Conservation (phyloP, 2,797 vertebrate genomes). For the Ctenopoma kingsleyae region DNA sequence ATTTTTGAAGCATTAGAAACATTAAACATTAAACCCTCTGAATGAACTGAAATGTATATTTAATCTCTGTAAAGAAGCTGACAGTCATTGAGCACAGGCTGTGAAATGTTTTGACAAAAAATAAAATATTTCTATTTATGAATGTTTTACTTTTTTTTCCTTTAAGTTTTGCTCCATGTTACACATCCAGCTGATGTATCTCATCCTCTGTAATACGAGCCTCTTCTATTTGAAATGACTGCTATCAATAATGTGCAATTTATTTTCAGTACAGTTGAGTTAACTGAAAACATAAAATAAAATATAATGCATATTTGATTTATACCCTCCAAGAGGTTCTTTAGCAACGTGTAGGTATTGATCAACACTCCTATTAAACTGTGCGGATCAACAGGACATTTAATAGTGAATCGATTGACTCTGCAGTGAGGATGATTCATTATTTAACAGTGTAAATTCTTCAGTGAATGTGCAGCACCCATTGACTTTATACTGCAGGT, state of each 20-base stretch:
- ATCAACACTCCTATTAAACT: slow-evolving; percentile 15
- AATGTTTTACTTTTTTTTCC: background rate
- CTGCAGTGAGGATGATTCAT: slow-evolving; percentile 1
- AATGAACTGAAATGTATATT: background rate
- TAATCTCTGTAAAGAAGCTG: background rate
- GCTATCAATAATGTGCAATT: background rate
- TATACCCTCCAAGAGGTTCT: background rate
- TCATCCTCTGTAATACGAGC: too few species aligned
- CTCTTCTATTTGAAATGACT: background rate
- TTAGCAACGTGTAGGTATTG: background rate
- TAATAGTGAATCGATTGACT: background rate
- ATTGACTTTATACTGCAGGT: slow-evolving; percentile 23
- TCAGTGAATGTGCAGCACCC: slow-evolving; percentile 22
- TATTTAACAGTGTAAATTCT: background rate
- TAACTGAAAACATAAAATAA: background rate
- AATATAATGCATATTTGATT: background rate
- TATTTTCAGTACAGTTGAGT: too few species aligned
- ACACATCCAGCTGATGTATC: background rate
- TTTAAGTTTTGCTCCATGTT: background rate
- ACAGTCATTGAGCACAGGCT: background rate
- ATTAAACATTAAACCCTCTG: background rate
- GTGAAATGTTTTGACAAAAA: background rate
- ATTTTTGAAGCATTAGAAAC: background rate
- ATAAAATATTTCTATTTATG: background rate
- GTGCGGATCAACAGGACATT: slow-evolving; percentile 7